Percentiles rank a stretch among this genome's conserved stretches.
Evolutionary conservation across 2,113 vertebrate species (phyloP).

Genomic region (Podarcis raffonei): DNA sequence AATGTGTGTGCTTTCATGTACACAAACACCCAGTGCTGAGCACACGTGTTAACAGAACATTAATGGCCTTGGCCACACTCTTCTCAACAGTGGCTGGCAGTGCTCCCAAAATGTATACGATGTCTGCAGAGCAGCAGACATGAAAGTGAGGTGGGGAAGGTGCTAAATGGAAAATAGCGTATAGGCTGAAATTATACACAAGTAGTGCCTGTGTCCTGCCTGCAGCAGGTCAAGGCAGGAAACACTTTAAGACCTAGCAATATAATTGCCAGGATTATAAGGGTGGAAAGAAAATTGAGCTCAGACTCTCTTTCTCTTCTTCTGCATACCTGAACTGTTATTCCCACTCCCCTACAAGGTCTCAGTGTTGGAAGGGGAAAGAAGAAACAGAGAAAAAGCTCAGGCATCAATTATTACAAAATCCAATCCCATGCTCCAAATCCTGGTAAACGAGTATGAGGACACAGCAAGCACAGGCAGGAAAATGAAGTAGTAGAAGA

Average conservation of each 20-base stretch:
- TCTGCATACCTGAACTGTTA: background rate
- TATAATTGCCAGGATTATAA: conserved; percentile 1
- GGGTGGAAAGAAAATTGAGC: background rate
- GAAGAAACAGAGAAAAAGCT: background rate
- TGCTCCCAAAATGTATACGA: rapidly evolving
- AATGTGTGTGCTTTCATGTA: background rate
- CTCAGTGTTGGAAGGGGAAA: background rate
- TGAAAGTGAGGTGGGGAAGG: conserved; percentile 14
- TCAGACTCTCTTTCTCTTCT: too few relatives aligned
- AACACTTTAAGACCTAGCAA: background rate
- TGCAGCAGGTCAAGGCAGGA: background rate
- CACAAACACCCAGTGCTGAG: background rate
- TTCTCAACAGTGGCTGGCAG: background rate
- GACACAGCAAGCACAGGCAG: background rate
- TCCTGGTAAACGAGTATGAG: background rate
- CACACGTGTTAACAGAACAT: background rate
- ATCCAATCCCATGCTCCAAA: background rate
- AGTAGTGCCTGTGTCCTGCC: conserved; percentile 41
- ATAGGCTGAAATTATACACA: conserved; percentile 49
- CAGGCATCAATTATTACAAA: conserved; percentile 26
- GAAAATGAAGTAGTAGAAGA: background rate
- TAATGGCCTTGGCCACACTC: background rate
- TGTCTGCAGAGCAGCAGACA: conserved; percentile 35
- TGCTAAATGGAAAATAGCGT: conserved; percentile 49
- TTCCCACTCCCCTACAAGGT: background rate